Percentiles rank a stretch among this genome's conserved stretches.
Evolutionary conservation across 2,888 invertebrate genomes (phyloP).

Genomic region (Ashinkailepas kermadecensis): DNA sequence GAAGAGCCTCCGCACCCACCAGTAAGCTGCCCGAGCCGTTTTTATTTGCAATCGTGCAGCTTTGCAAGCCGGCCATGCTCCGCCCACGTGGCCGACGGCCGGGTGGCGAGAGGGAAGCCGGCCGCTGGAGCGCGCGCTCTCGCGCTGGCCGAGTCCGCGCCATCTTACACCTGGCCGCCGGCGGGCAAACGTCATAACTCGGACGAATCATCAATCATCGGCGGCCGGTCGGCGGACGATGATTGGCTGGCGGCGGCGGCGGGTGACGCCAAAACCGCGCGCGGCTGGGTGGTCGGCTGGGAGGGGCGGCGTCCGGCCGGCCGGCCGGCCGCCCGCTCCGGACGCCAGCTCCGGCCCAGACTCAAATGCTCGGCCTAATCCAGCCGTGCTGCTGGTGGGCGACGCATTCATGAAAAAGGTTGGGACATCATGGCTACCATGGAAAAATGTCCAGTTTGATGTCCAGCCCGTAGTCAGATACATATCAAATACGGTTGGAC

Average conservation of each 20-base stretch:
- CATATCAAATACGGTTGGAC: neutral
- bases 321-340: neutral
- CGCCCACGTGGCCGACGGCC: too few relatives aligned
- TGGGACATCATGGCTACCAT: neutral
- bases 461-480: neutral
- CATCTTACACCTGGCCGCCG: constrained; percentile 20
- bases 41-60: too few relatives aligned
- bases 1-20: too few relatives aligned
- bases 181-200: constrained; percentile 20
- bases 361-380: neutral
- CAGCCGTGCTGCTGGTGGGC: neutral
- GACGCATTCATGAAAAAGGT: neutral
- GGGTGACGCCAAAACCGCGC: neutral
- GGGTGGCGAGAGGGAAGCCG: too few relatives aligned
- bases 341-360: neutral
- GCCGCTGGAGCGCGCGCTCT: too few relatives aligned
- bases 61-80: too few relatives aligned
- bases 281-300: constrained; percentile 2
- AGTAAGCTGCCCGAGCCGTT: too few relatives aligned
- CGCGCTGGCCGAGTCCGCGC: neutral
- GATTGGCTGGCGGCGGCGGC: neutral
- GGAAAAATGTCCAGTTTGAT: constrained; percentile 9
- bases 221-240: neutral
- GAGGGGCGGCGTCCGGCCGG: neutral
- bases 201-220: constrained; percentile 21